A percentile compares a stretch with the other conserved stretches of the same genome.
phyloP scores from a whole-genome alignment of 1,140 invertebrate species.

The Mamestra configurata region DNA sequence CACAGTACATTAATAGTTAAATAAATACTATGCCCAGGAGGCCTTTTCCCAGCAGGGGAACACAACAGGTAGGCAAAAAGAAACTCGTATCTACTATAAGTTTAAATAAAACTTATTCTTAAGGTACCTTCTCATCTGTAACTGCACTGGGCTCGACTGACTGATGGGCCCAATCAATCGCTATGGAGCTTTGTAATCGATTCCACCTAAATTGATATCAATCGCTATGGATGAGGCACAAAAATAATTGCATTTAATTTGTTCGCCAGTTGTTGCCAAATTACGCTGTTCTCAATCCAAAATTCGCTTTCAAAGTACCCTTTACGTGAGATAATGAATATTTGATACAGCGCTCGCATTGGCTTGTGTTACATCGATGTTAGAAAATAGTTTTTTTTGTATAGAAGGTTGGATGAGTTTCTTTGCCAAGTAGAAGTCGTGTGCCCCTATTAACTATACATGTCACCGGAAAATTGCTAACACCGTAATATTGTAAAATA shows the following conservation, averaged over 20 bases:
- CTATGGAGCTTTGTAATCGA: neutral
- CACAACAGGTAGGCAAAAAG: too few species aligned
- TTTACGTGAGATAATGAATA: conserved; percentile 81
- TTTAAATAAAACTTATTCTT: neutral
- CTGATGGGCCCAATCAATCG: neutral
- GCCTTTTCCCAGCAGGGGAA: too few species aligned
- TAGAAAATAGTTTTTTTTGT: conserved; percentile 6
- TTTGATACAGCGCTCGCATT: conserved; percentile 77
- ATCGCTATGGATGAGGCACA: conserved; percentile 28
- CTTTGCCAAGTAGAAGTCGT: neutral
- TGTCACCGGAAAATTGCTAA: too few species aligned
- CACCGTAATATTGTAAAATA: too few species aligned
- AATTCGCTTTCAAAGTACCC: conserved; percentile 71
- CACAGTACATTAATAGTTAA: too few species aligned
- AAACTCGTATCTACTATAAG: too few species aligned
- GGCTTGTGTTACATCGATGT: conserved; percentile 57
- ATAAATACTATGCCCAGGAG: too few species aligned
- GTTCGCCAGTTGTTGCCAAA: conserved; percentile 68
- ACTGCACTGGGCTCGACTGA: neutral
- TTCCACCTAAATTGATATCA: conserved; percentile 36
- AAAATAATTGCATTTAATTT: conserved; percentile 62
- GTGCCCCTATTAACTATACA: too few species aligned
- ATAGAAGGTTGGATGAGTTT: conserved; percentile 55
- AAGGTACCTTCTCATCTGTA: neutral
- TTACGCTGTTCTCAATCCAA: conserved; percentile 63